Conservation (phyloP, 2,888 invertebrate genomes). For the Taphrorychus bicolor region DNA sequence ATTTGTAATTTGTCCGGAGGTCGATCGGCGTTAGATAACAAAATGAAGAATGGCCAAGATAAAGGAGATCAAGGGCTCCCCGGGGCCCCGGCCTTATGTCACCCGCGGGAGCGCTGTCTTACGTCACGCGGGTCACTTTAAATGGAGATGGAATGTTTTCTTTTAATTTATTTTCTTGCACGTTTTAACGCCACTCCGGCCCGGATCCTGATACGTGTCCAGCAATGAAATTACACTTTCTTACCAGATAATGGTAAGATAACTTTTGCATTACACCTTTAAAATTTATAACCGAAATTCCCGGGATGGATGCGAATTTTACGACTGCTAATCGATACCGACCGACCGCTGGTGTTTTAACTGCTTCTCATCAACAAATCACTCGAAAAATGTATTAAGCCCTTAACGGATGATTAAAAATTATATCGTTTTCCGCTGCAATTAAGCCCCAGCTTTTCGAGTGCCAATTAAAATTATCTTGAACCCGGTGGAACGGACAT, state of each 20-base stretch:
- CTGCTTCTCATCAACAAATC: conserved; percentile 26
- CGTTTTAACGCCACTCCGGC: conserved; percentile 6
- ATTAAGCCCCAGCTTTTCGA: conserved; percentile 15
- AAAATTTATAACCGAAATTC: conserved; percentile 19
- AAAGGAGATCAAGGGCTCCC: conserved; percentile 51
- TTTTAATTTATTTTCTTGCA: conserved; percentile 39
- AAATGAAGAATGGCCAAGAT: conserved; percentile 52
- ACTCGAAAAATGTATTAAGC: conserved; percentile 33
- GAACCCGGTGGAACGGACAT: not conserved
- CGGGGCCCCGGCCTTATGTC: conserved; percentile 48
- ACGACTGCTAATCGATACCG: too few species aligned
- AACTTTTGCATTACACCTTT: conserved; percentile 3
- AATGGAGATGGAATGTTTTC: conserved; percentile 42
- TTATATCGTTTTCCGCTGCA: conserved; percentile 12
- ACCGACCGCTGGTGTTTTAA: too few species aligned
- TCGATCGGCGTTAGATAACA: conserved; percentile 42
- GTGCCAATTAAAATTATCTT: conserved; percentile 29
- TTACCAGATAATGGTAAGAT: not conserved
- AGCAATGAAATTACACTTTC: conserved; percentile 3
- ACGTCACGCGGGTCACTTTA: conserved; percentile 45
- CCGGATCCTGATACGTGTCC: conserved; percentile 3
- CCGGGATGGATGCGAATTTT: not conserved
- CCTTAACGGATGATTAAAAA: conserved; percentile 27
- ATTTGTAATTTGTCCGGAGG: conserved; percentile 4
- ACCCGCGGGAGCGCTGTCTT: conserved; percentile 47